Conservation (phyloP, 2,797 vertebrate species). For the Hapalemur alaotrensis region DNA sequence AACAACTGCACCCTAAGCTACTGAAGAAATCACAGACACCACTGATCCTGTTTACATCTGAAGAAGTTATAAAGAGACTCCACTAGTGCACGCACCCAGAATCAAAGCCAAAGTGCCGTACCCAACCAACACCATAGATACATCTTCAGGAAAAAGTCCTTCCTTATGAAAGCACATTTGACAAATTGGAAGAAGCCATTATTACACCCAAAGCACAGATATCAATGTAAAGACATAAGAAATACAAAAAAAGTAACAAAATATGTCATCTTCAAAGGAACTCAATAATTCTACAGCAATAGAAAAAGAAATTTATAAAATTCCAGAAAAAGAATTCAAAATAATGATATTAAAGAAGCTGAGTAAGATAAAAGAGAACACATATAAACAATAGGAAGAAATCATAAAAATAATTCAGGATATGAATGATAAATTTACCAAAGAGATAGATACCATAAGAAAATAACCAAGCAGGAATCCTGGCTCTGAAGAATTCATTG, state of each 20-base stretch:
- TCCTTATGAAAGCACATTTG: not conserved
- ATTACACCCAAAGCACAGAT: not conserved
- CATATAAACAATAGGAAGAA: not conserved
- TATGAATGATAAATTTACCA: not conserved
- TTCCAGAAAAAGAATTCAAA: not conserved
- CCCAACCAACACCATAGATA: not conserved
- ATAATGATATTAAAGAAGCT: not conserved
- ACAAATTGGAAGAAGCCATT: not conserved
- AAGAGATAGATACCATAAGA: not conserved
- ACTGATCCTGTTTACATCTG: not conserved
- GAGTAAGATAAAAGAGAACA: not conserved
- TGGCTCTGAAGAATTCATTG: not conserved
- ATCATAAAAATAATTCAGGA: not conserved
- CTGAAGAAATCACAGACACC: not conserved
- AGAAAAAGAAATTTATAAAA: not conserved
- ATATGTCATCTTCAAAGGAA: not conserved
- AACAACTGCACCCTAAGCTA: not conserved
- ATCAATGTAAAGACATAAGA: not conserved
- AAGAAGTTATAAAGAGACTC: not conserved
- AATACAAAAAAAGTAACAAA: not conserved
- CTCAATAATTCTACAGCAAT: not conserved
- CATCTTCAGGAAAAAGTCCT: not conserved
- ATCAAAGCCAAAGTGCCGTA: not conserved
- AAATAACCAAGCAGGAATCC: not conserved
- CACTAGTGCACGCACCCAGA: not conserved